Conservation (phyloP, 2,888 invertebrate genomes). For the Aphidius colemani region DNA sequence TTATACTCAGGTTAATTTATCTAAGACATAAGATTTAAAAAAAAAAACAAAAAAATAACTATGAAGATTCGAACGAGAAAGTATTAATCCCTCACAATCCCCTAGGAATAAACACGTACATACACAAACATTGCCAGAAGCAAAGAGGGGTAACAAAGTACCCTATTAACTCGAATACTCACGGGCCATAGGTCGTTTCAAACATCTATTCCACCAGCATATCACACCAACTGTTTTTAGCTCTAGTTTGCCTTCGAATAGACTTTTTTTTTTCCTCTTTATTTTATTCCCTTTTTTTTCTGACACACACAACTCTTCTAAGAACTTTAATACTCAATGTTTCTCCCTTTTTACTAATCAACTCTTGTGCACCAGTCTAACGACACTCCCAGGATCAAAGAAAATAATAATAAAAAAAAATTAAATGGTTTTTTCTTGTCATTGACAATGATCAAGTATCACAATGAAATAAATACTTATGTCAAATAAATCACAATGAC, state of each 20-base stretch:
- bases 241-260: slow-evolving; percentile 17
- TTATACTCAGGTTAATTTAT: slow-evolving; percentile 4
- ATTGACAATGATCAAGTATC: neutral
- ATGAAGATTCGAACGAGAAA: slow-evolving; percentile 48
- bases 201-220: slow-evolving; percentile 22
- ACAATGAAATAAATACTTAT: too few species aligned
- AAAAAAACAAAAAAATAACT: slow-evolving; percentile 32
- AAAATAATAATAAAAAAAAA: slow-evolving; percentile 8
- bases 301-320: slow-evolving; percentile 10
- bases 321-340: slow-evolving; percentile 36
- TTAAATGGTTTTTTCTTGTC: neutral
- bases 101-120: slow-evolving; percentile 36
- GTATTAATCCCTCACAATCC: slow-evolving; percentile 46
- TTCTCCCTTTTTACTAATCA: slow-evolving; percentile 33
- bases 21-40: slow-evolving; percentile 21
- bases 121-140: slow-evolving; percentile 9
- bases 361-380: slow-evolving; percentile 27
- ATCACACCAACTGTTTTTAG: slow-evolving; percentile 30
- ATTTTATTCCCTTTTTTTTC: slow-evolving; percentile 10
- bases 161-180: slow-evolving; percentile 47
- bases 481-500: too few species aligned
- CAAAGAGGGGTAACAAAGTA: slow-evolving; percentile 42
- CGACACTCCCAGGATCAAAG: slow-evolving; percentile 20
- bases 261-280: slow-evolving; percentile 3
- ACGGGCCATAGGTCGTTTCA: slow-evolving; percentile 38